Base-by-base conservation (phyloP, 2,113 vertebrate species). In the Stegostoma tigrinum region DNA sequence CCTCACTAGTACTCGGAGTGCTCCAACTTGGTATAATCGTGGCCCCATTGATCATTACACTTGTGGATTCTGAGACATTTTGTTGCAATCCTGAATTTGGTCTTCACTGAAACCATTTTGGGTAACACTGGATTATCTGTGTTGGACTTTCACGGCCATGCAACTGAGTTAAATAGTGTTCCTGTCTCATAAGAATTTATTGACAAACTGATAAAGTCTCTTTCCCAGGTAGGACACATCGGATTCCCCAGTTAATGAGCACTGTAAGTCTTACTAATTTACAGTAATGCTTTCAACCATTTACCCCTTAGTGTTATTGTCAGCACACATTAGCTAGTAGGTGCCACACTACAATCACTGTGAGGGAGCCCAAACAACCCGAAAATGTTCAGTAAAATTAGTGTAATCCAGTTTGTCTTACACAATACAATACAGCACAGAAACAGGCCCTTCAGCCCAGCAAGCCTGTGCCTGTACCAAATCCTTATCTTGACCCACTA, bases 371-470 rank as follows among this genome's bases (percentile, higher is more conserved):
- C 42, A 94, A 72, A 95, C 93, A 34, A 95, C 45, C 38, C 42
- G n/a, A 68, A 94, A 67, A 67, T 42, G n/a, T 93, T n/a, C 34
- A 93, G 2, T 93, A 38, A 38, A 93, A 67, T 95, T 95, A 72
- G 42, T 3, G 72, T 95, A 68, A 95, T 45, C 67, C 67, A 70
- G 38, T 70, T 95, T 72, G 67, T 7, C 48, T 48, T 48, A 48
- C 48, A 48, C 48, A 48, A 48, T 48, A 48, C 48, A 48, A 48
- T 48, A 48, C 48, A 48, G 48, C 1, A 48, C 48, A 48, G 48
- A 48, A 48, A 48, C 48, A 48, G 48, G 48, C 48, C 48, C 48
- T 48, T 48, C 48, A 48, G 48, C 48, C 48, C 48, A 48, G 48
- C 48, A 48, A 48, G 48, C 48, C 48, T 48, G 48, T 3, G 48